Evolutionary conservation across 2,113 vertebrate species (phyloP).

Genomic region (Pelmatolapia mariae): DNA sequence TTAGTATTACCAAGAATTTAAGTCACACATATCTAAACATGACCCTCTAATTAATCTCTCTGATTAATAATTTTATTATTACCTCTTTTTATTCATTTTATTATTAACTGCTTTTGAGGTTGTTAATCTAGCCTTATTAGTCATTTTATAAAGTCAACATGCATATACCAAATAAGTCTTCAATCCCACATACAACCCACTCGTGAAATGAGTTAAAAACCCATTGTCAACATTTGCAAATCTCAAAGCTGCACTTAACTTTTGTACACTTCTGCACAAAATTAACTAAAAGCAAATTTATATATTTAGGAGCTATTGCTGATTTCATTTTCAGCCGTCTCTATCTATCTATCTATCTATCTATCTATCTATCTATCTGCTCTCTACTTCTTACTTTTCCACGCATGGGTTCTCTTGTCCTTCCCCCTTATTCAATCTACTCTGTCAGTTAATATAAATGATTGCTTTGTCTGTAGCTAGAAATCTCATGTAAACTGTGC

Average conservation of each 20-base stretch:
- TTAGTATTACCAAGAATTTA: neutral
- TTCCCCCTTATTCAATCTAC: neutral
- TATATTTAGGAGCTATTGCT: neutral
- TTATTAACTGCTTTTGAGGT: neutral
- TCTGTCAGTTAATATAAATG: neutral
- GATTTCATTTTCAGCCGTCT: rapidly evolving
- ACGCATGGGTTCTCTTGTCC: neutral
- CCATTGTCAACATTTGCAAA: neutral
- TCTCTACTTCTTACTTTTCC: neutral
- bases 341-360: no score
- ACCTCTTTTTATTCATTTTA: neutral
- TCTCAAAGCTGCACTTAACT: neutral
- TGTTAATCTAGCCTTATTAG: neutral
- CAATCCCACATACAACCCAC: neutral
- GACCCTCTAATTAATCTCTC: neutral
- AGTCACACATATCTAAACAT: neutral
- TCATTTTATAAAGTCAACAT: neutral
- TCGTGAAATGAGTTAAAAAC: neutral
- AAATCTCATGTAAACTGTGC: neutral
- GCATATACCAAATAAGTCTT: neutral
- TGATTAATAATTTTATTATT: neutral
- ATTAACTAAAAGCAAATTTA: neutral
- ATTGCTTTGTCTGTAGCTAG: neutral
- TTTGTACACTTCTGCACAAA: neutral
- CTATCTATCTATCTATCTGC: no score